Evolutionary conservation across 2,113 vertebrate genomes (phyloP), one percentile per base, ranked within the genome.

Genomic region (Phrynosoma blainvillii): DNA sequence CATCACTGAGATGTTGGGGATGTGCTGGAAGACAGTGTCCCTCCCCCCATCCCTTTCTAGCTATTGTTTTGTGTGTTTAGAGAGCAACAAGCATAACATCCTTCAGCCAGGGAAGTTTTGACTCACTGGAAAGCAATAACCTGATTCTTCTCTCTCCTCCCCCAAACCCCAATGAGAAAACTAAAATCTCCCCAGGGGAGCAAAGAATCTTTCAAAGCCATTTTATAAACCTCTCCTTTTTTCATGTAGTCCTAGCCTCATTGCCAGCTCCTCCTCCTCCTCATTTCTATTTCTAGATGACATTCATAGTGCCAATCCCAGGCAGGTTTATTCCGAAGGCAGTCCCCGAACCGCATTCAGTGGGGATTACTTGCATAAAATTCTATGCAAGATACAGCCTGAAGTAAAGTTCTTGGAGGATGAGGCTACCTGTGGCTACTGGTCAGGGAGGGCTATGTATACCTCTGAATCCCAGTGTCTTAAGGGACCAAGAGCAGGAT

Each of bases 41-140:
- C 68, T 54, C 59, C 56, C 65, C 21, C 0, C 30, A 11, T 8
- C 20, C 25, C 62, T 66, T 79, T 54, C 20, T 32, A 16, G 54
- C 59, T 23, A 82, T 82, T 79, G 62, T 78, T 59, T 54, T 71
- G 56, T 21, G 40, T 47, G 7, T 27, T 30, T 36, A 27, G 36
- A 68, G 83, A 76, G 5, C 62, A 47, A 47, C 56, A 47, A 27
- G 23, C 56, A 30, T 68, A 20, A 10, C 10, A 2, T 70, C 23
- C n/a, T n/a, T 20, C 42, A 18, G 52, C 82, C 74, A 40, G 65
- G 81, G 73, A 84, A 42, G 40, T 30, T 70, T 77, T 66, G 87
- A 83, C 74, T 77, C 62, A 16, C 21, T 83, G 80, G 87, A 84
- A 88, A 70, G 59, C 80, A 30, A 78, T 68, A 40, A 40, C 5